Evolutionary conservation across 2,888 invertebrate genomes (phyloP), one percentile per base, ranked within the genome.

Genomic region (Nomada fabriciana): DNA sequence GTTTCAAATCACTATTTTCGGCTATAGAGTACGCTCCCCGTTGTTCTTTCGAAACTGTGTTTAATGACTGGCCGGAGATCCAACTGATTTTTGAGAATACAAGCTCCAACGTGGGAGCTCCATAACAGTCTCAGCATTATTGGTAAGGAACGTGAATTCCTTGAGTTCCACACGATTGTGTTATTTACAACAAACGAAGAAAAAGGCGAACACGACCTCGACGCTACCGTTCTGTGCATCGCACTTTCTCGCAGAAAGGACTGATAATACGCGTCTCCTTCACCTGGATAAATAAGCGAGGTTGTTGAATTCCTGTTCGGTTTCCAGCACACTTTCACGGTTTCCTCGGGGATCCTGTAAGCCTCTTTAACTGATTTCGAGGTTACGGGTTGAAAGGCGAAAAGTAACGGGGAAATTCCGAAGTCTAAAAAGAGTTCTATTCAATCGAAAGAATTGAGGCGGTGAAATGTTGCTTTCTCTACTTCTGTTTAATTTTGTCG

Each of bases 201-300:
- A 29, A 25, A 57, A 57, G 43, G 25, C 7, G 43, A 29, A 29
- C 60, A 74, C 53, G 65, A 74, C 74, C 77, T 77, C 74, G 73
- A 25, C 20, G 65, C 57, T 61, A 43, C 43, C 47, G 59, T 65
- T 63, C 25, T n/a, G 67, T 23, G 61, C 55, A 20, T 70, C 76
- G 20, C 71, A 23, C 63, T 73, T 52, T 72, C 52, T 52, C 36
- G 67, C 61, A 43, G 13, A 47, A 50, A 7, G 64, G 9, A 69
- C 53, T 70, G 64, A 79, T 76, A 76, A 79, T 67, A 75, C 78
- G 79, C 23, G 76, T 76, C 79, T 57, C 76, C 79, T 76, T 79
- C 76, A 70, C 79, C 78, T 79, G 78, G 57, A 76, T 76, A 76
- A 42, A 69, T 42, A 53, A 74, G 70, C 57, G 64, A 43, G 36